These are phyloP conservation scores for Perizoma affinitatum DNA, from an alignment of 2,888 invertebrate species.

Conservation along the genomic window DNA sequence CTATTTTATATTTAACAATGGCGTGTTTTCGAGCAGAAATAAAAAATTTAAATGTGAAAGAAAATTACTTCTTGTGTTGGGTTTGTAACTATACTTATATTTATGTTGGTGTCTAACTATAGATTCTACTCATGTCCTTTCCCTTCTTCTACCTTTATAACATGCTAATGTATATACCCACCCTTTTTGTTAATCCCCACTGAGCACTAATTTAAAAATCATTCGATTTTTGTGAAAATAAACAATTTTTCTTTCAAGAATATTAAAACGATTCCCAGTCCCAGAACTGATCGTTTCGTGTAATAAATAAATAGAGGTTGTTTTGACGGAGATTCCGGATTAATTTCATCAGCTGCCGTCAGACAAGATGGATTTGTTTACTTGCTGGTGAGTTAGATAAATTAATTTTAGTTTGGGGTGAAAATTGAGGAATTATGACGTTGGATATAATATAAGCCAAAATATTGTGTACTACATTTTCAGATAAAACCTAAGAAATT, in stretches of 20 bases:
- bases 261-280: background rate
- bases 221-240: background rate
- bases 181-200: background rate
- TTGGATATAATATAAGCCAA: background rate
- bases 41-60: too few species aligned
- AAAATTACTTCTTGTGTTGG: too few species aligned
- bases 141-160: too few species aligned
- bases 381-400: constrained; percentile 3
- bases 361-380: constrained; percentile 18
- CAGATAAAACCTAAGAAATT: too few species aligned
- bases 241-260: background rate
- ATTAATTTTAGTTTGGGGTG: constrained; percentile 8
- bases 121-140: too few species aligned
- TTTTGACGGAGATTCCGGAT: constrained; percentile 6
- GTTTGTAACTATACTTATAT: too few species aligned
- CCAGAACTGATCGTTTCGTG: constrained; percentile 3
- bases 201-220: background rate
- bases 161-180: too few species aligned
- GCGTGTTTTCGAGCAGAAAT: too few species aligned
- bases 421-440: constrained; percentile 1
- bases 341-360: constrained; percentile 10
- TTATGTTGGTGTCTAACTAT: too few species aligned
- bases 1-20: background rate
- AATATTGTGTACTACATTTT: too few species aligned
- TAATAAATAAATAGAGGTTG: constrained; percentile 9